These are phyloP conservation scores for Varecia variegata DNA, from an alignment of 2,797 vertebrate genomes.

Conservation along the genomic window DNA sequence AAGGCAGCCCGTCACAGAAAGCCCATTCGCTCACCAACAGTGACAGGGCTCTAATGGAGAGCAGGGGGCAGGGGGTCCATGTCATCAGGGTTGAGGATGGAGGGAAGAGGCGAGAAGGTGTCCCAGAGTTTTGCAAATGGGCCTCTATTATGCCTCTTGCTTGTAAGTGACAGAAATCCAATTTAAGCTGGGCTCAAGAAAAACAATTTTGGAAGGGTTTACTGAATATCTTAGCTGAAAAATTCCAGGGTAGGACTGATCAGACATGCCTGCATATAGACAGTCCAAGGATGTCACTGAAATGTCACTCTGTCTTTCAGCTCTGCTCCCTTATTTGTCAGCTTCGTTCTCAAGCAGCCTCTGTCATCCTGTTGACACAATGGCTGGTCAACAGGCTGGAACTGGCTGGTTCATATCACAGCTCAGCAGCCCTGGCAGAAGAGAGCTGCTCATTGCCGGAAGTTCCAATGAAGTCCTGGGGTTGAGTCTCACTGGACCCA, in stretches of 20 bases:
- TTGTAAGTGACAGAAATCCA: not conserved
- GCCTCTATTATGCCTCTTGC: not conserved
- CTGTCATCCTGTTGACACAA: not conserved
- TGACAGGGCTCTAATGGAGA: not conserved
- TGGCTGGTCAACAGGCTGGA: no score
- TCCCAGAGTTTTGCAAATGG: not conserved
- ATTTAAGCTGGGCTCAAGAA: not conserved
- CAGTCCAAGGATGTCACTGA: not conserved
- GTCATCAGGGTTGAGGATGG: not conserved
- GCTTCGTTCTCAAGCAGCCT: not conserved
- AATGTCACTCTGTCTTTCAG: not conserved
- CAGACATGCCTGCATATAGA: not conserved
- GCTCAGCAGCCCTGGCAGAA: not conserved
- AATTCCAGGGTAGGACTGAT: not conserved
- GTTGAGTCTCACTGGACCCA: not conserved
- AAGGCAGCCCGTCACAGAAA: not conserved
- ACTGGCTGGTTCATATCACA: not conserved
- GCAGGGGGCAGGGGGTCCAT: not conserved
- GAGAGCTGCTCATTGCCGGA: not conserved
- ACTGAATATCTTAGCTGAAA: not conserved
- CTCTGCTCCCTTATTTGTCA: not conserved
- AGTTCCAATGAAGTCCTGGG: not conserved
- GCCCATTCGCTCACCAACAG: not conserved
- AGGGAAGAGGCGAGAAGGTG: not conserved
- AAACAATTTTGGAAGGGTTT: slow-evolving; percentile 3